Conservation (phyloP, 2,797 vertebrate species). For the Brachymystax lenok region DNA sequence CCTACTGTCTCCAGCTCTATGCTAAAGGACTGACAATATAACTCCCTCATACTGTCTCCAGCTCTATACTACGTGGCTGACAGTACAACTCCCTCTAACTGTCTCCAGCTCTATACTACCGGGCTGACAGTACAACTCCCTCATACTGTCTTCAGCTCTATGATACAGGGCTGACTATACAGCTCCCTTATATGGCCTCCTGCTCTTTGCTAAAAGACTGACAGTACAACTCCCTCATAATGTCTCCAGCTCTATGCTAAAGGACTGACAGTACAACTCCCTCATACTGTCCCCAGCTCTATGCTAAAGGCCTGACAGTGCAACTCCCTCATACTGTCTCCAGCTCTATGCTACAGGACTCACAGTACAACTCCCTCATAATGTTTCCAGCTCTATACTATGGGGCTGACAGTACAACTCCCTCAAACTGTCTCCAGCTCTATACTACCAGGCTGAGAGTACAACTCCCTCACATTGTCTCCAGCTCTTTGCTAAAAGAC, state of each 20-base stretch:
- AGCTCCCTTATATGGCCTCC: background rate
- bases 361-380: background rate
- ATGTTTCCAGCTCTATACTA: no score
- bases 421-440: no score
- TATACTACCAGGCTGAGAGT: rapidly evolving
- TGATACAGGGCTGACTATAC: rapidly evolving
- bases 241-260: background rate
- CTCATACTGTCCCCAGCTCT: background rate
- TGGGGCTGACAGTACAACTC: no score
- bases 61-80: no score
- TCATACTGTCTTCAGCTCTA: no score
- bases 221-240: background rate
- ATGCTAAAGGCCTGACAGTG: no score
- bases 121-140: no score
- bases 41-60: background rate
- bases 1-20: no score
- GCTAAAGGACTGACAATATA: no score
- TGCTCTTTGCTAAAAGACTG: background rate
- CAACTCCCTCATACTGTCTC: background rate
- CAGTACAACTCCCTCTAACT: no score
- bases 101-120: no score
- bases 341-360: background rate
- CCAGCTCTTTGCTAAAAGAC: background rate
- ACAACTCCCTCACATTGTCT: background rate
- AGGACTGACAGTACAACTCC: background rate